Evolutionary conservation across 2,113 vertebrate species (phyloP), one percentile per base, ranked within the genome.

Genomic region (Thryonomys swinderianus): DNA sequence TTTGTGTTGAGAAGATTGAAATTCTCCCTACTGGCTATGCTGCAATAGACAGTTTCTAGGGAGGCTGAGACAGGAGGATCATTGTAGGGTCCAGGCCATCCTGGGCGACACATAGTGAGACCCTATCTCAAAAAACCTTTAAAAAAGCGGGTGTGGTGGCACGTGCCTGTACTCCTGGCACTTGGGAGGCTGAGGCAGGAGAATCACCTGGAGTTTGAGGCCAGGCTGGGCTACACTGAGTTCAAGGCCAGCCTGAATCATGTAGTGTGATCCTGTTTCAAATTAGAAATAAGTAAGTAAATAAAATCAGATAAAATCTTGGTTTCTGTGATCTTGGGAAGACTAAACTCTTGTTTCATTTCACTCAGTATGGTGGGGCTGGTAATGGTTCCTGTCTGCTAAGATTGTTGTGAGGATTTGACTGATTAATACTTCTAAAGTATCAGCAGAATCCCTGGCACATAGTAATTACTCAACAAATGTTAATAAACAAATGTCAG

Each of bases 301-400:
- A 37, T 67, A 94, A 83, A 48, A n/a, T 48, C 25, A 37, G 78
- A 71, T 67, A 95, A 95, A 66, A 87, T 59, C 17, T 71, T 53
- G 78, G 32, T 71, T 45, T 86, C 57, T 0, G 3, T 66, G 59
- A 95, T 88, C 53, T 66, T 64, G 87, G 57, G 40, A 71, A 93
- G 76, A 88, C 71, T 69, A 45, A 79, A 21, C 27, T 66, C 23
- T n/a, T 66, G 76, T 40, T 91, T 93, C 81, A 88, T 85, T 71
- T 69, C 82, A 18, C 37, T 87, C 37, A 23, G 34, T 42, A 59
- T 10, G 32, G 76, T 34, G 79, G 40, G 48, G 17, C 27, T 40
- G 16, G 30, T 79, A 37, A 78, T 18, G 30, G 30, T 64, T 93
- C n/a, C 59, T 40, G 61, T 53, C n/a, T 84, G 78, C n/a, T 67